Evolutionary conservation across 2,797 vertebrate species (phyloP).

Genomic region (Eidolon dupreanum): DNA sequence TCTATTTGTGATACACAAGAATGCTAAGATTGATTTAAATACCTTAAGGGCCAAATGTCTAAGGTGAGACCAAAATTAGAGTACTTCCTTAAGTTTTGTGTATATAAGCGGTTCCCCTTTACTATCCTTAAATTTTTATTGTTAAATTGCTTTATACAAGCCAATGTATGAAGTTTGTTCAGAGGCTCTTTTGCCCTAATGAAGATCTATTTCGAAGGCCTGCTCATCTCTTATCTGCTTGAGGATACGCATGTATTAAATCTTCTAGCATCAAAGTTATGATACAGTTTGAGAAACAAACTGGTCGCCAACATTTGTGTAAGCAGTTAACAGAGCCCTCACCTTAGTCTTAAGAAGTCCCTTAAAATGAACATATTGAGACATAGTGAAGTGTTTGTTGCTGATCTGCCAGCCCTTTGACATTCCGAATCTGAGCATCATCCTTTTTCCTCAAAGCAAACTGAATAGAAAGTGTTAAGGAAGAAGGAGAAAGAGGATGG

Average conservation of each 20-base stretch:
- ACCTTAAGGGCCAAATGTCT: not conserved
- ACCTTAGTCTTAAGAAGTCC: not conserved
- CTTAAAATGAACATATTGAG: not conserved
- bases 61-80: not conserved
- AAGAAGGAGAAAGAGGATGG: not conserved
- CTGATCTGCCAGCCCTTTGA: not conserved
- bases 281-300: constrained; percentile 11
- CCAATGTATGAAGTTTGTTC: not conserved
- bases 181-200: not conserved
- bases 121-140: not conserved
- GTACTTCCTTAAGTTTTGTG: not conserved
- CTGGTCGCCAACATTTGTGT: not conserved
- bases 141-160: not conserved
- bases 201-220: not conserved
- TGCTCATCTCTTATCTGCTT: not conserved
- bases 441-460: not conserved
- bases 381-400: not conserved
- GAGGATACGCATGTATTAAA: not conserved
- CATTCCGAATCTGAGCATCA: not conserved
- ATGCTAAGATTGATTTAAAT: not conserved
- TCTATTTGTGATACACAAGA: not conserved
- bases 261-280: not conserved
- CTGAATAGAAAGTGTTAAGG: not conserved
- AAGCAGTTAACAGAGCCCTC: not conserved
- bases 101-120: not conserved